Conservation (phyloP, 2,797 vertebrate genomes). For the Apodemus agrarius region DNA sequence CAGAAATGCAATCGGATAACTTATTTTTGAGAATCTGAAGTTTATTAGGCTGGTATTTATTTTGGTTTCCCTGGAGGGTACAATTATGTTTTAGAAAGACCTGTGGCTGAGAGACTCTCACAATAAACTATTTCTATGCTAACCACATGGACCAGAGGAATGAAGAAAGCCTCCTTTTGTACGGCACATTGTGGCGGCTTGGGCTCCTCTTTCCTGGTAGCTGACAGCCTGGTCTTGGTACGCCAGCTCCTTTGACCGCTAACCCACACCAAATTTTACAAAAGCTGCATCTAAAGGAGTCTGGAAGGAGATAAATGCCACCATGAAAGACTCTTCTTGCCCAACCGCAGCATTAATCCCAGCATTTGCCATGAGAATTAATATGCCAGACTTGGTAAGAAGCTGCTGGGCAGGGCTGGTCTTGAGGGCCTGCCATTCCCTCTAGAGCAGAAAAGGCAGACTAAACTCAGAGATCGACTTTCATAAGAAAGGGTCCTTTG, state of each 20-base stretch:
- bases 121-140: conserved; percentile 67
- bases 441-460: conserved; percentile 1
- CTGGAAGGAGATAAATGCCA: conserved; percentile 29
- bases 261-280: neutral
- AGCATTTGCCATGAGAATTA: neutral
- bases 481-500: neutral
- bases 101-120: conserved; percentile 70
- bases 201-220: neutral
- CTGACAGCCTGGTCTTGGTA: neutral
- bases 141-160: conserved; percentile 63
- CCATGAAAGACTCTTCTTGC: neutral
- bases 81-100: conserved; percentile 73
- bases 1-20: conserved; percentile 63
- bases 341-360: neutral
- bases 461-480: neutral
- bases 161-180: conserved; percentile 74
- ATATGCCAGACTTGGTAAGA: neutral
- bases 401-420: neutral
- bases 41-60: conserved; percentile 68
- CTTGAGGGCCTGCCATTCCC: neutral
- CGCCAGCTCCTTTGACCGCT: neutral
- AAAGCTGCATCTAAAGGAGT: neutral
- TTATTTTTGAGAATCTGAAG: conserved; percentile 67
- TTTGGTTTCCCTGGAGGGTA: conserved; percentile 71
- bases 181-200: neutral